phyloP scores from a whole-genome alignment of 1,140 invertebrate genomes.

The Archivesica marissinica region DNA sequence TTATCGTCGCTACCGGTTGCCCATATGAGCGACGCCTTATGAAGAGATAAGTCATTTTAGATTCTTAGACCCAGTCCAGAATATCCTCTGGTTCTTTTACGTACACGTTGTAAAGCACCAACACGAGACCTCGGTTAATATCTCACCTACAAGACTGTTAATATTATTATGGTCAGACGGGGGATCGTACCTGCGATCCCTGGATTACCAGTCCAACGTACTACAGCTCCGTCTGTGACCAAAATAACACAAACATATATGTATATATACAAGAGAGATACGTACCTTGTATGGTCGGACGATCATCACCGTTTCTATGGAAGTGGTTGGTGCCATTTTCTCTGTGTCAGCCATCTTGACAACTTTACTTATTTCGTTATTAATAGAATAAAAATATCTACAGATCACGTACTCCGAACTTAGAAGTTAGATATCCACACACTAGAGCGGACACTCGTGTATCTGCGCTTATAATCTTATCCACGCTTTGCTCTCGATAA shows the following conservation, averaged over 20 bases:
- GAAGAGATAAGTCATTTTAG: too few species aligned
- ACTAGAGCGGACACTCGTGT: neutral
- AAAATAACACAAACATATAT: conserved; percentile 1
- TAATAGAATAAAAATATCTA: neutral
- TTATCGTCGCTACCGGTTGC: too few species aligned
- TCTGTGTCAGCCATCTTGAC: conserved; percentile 45
- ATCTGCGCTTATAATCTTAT: neutral
- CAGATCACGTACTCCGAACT: neutral
- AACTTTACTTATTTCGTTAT: neutral
- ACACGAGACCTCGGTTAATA: too few species aligned
- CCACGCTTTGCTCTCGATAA: neutral
- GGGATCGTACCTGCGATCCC: too few species aligned
- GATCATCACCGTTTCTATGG: conserved; percentile 34
- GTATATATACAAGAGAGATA: neutral
- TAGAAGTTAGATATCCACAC: neutral
- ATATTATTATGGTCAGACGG: too few species aligned
- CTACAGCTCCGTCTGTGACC: too few species aligned
- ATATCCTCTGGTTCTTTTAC: too few species aligned
- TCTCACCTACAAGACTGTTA: too few species aligned
- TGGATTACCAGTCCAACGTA: too few species aligned
- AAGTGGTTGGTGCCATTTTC: conserved; percentile 47
- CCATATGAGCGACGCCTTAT: too few species aligned
- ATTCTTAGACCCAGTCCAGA: too few species aligned
- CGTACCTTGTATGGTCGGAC: conserved; percentile 44
- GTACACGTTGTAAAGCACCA: too few species aligned